phyloP scores from a whole-genome alignment of 2,797 vertebrate genomes.

The Rhinichthys osculus region DNA sequence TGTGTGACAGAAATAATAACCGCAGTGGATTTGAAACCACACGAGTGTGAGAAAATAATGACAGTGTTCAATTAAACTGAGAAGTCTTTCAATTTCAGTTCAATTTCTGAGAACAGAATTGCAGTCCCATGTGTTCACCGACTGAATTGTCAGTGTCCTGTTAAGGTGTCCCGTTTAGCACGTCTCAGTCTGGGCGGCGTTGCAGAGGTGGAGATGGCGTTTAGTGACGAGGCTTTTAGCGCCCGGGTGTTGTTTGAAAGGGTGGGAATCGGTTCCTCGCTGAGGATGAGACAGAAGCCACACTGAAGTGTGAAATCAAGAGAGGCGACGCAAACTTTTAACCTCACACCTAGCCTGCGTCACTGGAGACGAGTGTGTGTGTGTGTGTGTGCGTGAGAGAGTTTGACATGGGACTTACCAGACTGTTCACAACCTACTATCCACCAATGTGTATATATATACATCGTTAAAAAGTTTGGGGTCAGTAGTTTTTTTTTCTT shows the following conservation, averaged over 20 bases:
- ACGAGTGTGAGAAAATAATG: not conserved
- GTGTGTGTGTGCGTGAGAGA: slow-evolving; percentile 1
- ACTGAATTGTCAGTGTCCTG: not conserved
- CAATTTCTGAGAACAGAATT: not conserved
- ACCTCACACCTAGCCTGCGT: slow-evolving; percentile 41
- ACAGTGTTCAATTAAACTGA: not conserved
- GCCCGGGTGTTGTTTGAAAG: slow-evolving; percentile 67
- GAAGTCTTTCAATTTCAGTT: not conserved
- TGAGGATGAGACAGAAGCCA: slow-evolving; percentile 58
- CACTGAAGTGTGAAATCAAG: slow-evolving; percentile 70
- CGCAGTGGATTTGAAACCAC: not conserved
- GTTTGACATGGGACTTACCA: not conserved
- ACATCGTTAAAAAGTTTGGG: not conserved
- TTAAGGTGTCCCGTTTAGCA: slow-evolving; percentile 3
- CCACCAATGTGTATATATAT: not conserved
- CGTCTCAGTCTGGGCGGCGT: slow-evolving; percentile 60
- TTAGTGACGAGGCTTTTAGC: slow-evolving; percentile 79
- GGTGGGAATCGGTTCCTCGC: slow-evolving; percentile 63
- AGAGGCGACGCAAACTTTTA: slow-evolving; percentile 63
- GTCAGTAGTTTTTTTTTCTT: not conserved
- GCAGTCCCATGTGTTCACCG: not conserved
- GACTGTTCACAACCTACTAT: not conserved
- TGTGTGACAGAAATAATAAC: not conserved
- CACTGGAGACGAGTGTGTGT: not conserved
- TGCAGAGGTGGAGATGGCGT: slow-evolving; percentile 75